Percentiles rank a stretch among this genome's conserved stretches.
Conservation (phyloP, 2,888 invertebrate genomes). For the Andrena trimmerana region DNA sequence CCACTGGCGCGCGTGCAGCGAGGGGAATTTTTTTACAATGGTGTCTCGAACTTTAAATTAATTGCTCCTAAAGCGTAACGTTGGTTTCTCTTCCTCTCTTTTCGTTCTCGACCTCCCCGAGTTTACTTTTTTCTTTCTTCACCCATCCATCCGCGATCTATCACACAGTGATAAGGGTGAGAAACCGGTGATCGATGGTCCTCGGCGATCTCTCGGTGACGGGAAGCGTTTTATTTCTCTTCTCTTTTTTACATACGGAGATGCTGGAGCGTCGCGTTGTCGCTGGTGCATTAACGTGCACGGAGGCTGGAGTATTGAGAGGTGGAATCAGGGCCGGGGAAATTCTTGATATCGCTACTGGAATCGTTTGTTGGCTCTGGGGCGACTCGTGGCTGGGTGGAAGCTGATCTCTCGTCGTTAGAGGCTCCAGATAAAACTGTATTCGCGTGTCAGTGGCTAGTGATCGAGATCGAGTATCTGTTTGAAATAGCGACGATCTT, state of each 20-base stretch:
- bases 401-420: neutral
- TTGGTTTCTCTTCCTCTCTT: conserved; percentile 71
- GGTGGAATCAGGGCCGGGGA: neutral
- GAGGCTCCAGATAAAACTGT: neutral
- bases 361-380: neutral
- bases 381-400: neutral
- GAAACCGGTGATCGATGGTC: conserved; percentile 38
- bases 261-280: too few species aligned
- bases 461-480: conserved; percentile 11
- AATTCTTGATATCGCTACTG: neutral
- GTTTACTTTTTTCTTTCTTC: conserved; percentile 39
- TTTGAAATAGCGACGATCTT: neutral
- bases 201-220: neutral
- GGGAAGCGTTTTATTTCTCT: neutral
- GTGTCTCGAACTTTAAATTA: conserved; percentile 66
- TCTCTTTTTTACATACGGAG: too few species aligned
- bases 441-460: neutral
- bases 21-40: conserved; percentile 71
- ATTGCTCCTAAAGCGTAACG: conserved; percentile 64
- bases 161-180: conserved; percentile 48
- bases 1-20: conserved; percentile 32
- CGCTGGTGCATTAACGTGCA: too few species aligned
- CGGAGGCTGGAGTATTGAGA: too few species aligned
- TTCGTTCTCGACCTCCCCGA: conserved; percentile 66
- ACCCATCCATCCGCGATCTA: conserved; percentile 39